Evolutionary conservation across 2,113 vertebrate genomes (phyloP), one percentile per base, ranked within the genome.

Genomic region (Anas platyrhynchos): DNA sequence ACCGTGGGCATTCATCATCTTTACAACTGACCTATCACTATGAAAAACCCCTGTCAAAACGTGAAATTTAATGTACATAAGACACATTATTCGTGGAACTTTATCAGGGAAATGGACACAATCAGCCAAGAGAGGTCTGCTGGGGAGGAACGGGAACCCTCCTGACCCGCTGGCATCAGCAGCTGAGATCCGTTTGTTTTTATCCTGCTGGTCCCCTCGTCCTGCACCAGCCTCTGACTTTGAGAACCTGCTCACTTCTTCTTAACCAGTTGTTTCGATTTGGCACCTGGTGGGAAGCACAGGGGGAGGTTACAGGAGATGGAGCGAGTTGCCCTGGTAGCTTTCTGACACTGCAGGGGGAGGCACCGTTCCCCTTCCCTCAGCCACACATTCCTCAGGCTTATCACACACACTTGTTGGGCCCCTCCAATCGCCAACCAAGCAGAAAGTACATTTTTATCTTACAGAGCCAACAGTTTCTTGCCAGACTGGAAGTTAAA

Each of bases 221-320:
- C 23, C 67, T 29, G 58, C 58, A 34, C 31, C 67, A 55, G 29
- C 1, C 4, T 23, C 26, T 1, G 5, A 21, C 21, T n/a, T 3
- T 26, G 61, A 59, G 73, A 76, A 36, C 32, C 66, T 44, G 16
- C 5, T 89, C 59, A 16, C 17, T 21, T 82, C 55, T 61, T 62
- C 88, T 81, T 66, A 46, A 78, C 69, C 59, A 62, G 43, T 8
- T 81, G 41, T 55, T 86, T 91, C 41, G 22, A 77, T 72, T 76
- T 56, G 94, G 88, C 58, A 16, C 44, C 2, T 3, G 50, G 93
- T 87, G 89, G 93, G 95, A 94, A 86, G 83, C 31, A 86, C 66
- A n/a, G 86, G 59, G 29, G 62, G 83, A 86, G 88, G 83, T 67
- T 81, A 38, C 52, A 74, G 82, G 86, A 77, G 85, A 41, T 27